Evolutionary conservation across 2,113 vertebrate genomes (phyloP), one percentile per base, ranked within the genome.

Genomic region (Mirounga angustirostris): DNA sequence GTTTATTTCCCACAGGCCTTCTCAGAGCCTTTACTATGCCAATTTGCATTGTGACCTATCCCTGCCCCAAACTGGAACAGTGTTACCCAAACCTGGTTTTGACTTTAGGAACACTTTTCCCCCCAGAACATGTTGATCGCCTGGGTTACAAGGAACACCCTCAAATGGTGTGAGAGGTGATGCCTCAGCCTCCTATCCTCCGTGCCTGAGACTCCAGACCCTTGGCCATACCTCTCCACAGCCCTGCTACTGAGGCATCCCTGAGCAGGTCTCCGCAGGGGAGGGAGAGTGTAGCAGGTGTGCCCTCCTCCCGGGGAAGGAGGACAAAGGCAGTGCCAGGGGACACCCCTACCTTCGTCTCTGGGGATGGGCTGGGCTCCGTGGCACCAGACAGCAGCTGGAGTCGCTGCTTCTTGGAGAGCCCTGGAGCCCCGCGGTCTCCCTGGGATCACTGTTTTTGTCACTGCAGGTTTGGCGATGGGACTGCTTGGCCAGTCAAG

Each of bases 301-400:
- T 74, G 93, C 56, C 22, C 26, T 79, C 81, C 59, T 91, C 63
- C 33, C 15, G 40, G n/a, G 4, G 40, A 86, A 52, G 65, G 50
- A 78, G 87, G 95, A 85, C 95, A 93, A 95, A 96, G 80, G 59
- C 36, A 46, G 73, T 58, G 12, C 33, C 73, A 36, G 86, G 81
- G 71, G 71, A 85, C 63, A 30, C 40, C 80, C 14, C 58, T 73
- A 59, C 82, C 46, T 61, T 50, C 7, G 40, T 52, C 95, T 81
- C 89, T 8, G 1, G 91, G 81, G 95, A 93, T 36, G 30, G 43
- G 52, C 58, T 22, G 11, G 91, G 91, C 89, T 74, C 58, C 0
- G 40, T 58, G 80, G 91, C 91, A 78, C 93, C 30, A 56, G 91
- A 69, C 13, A 80, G 56, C 93, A 94, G 84, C 97, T 84, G 54